Conservation (phyloP, 2,113 vertebrate genomes). For the Argyrosomus japonicus region DNA sequence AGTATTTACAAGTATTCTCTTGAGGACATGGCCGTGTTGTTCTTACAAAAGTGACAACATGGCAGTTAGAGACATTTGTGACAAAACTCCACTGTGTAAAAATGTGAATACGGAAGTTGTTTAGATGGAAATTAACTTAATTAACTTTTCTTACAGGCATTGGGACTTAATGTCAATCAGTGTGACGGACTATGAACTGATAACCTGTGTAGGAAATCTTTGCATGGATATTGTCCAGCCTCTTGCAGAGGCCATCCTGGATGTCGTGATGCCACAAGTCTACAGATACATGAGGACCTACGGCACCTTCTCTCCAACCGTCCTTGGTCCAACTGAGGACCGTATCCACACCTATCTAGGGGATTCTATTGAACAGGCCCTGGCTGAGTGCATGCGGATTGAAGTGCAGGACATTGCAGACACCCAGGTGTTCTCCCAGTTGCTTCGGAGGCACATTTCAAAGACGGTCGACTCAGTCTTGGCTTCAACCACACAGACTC, state of each 20-base stretch:
- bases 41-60: neutral
- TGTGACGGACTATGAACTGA: neutral
- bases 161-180: neutral
- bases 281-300: neutral
- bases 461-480: slow-evolving; percentile 11
- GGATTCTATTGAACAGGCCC: neutral
- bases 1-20: neutral
- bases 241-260: neutral
- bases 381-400: neutral
- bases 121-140: neutral
- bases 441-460: slow-evolving; percentile 5
- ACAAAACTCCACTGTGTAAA: neutral
- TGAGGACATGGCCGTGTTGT: neutral
- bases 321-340: neutral
- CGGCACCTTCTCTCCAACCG: neutral
- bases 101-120: neutral
- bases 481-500: neutral
- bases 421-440: neutral
- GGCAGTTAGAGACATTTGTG: neutral
- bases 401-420: neutral
- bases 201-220: neutral
- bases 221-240: slow-evolving; percentile 19
- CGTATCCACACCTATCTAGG: neutral
- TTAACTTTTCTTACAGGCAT: neutral
- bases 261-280: slow-evolving; percentile 2